Evolutionary conservation across 2,113 vertebrate genomes (phyloP), one percentile per base, ranked within the genome.

Genomic region (Hyperoodon ampullatus): DNA sequence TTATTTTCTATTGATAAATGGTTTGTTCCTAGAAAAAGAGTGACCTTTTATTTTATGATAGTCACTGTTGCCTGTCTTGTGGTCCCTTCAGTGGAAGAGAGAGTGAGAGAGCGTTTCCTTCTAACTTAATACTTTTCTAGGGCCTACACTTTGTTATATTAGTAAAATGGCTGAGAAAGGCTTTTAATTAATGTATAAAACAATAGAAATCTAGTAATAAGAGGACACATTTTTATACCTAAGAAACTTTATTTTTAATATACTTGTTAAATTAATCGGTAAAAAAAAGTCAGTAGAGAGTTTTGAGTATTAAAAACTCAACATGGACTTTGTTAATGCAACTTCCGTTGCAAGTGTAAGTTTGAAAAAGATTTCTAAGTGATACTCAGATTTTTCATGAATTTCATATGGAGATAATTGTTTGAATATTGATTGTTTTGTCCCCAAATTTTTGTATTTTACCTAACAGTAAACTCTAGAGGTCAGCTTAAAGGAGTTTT

Each of bases 1-100:
- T 98, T 98, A 96, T 98, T 88, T 98, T 97, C 98, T 55, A 95
- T 98, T 98, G 98, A 98, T 98, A 98, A 98, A 98, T 98, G 97
- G 98, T 98, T 98, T 98, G 98, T 98, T 98, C 98, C 83, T 94
- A 98, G 97, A 96, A 97, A 97, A 96, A 98, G 97, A 96, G 93
- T 98, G 98, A 98, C 98, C 98, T 98, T 97, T 97, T 97, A 93
- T 93, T 98, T 98, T 98, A 96, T 98, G 98, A 97, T 97, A 91
- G 98, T 95, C 98, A 80, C 96, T 96, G 97, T 98, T 97, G 97
- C 96, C 65, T 97, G 97, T 98, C 97, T 97, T 97, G 97, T 95
- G 98, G 97, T 95, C 95, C 82, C 87, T 94, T 94, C 70, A 81
- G 95, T 74, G 88, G 86, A 83, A 94, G 80, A 94, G 90, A 82